Evolutionary conservation across 2,113 vertebrate species (phyloP), one percentile per base, ranked within the genome.

Genomic region (Bambusicola thoracicus): DNA sequence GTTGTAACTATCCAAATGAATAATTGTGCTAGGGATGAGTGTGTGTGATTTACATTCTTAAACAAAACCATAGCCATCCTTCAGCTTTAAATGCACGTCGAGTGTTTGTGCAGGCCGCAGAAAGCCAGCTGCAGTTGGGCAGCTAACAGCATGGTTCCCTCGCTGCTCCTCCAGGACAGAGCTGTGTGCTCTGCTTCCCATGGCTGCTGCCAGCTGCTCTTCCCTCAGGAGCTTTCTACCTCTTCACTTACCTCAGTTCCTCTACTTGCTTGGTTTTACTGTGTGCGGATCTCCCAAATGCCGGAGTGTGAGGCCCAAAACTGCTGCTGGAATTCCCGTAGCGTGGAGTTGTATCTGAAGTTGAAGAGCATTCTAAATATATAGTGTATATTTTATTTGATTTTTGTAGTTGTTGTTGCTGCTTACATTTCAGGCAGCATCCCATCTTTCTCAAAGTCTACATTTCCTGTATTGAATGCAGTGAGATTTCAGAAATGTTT

Each of bases 1-100:
- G 32, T 51, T 69, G 27, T 84, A 90, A 81, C 27, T 76, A 78
- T 48, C 36, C 86, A 87, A 93, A 84, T 75, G 65, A 81, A 51
- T 78, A 30, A 84, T 44, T 78, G 46, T 92, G 90, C 46, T 79
- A 43, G 55, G 27, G 74, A 75, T 89, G 27, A 66, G 75, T 72
- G 56, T 75, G 21, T 84, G 24, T 81, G 69, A 68, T 92, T 95
- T 92, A 68, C 9, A 17, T 74, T 43, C 55, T 29, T 72, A 20
- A 78, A 68, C 34, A 61, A 77, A 86, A 84, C 2, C 51, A 10
- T 61, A 68, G 34, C 40, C 11, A 24, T 81, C 27, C 14, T 34
- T 87, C 63, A 74, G 58, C 22, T 8, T 83, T 76, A 77, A 90
- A 69, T 46, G 21, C 19, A 34, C 0, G 1, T 21, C 2, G 11